Percentiles rank a stretch among this genome's conserved stretches.
Conservation (phyloP, 2,797 vertebrate genomes). For the Somateria mollissima region DNA sequence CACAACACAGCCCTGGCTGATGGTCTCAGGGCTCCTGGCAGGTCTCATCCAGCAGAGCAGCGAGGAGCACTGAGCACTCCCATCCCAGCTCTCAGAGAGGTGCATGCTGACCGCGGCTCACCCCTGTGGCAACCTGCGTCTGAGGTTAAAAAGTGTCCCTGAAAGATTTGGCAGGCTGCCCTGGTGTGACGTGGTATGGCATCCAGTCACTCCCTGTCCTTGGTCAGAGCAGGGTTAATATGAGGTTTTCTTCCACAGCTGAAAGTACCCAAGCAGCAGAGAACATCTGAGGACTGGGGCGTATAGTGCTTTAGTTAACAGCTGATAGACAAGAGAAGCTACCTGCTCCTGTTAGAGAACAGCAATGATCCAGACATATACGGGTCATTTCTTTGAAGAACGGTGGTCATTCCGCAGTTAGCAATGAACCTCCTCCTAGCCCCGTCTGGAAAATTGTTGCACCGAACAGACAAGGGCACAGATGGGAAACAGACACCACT, state of each 20-base stretch:
- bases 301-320: not conserved
- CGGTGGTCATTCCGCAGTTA: not conserved
- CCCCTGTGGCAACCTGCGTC: not conserved
- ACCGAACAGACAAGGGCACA: not conserved
- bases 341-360: not conserved
- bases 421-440: not conserved
- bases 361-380: not conserved
- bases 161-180: not conserved
- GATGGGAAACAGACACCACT: not conserved
- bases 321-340: not conserved
- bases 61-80: not conserved
- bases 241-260: not conserved
- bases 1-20: not conserved
- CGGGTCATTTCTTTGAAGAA: not conserved
- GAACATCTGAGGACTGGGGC: not conserved
- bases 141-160: not conserved
- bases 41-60: not conserved
- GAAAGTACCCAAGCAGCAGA: not conserved
- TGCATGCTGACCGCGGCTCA: not conserved
- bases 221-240: not conserved
- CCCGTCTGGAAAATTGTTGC: not conserved
- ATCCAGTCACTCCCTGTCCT: not conserved
- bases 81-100: not conserved
- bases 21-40: not conserved
- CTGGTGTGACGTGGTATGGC: not conserved